Percentiles rank a stretch among this genome's conserved stretches.
Evolutionary conservation across 2,888 invertebrate species (phyloP).

Genomic region (Brassicogethes aeneus): DNA sequence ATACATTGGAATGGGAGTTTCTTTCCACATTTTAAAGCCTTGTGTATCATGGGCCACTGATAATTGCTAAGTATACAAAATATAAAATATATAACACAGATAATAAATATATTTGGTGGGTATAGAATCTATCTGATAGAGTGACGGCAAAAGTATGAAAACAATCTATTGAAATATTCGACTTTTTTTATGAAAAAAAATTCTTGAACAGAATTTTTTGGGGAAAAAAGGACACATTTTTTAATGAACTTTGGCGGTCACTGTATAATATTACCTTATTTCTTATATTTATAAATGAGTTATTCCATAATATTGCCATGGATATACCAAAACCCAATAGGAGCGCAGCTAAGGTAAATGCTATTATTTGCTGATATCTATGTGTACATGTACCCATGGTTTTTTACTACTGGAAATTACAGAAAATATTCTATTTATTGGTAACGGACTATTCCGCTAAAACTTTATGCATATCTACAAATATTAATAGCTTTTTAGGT

Average conservation of each 20-base stretch:
- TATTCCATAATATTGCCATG: constrained; percentile 16
- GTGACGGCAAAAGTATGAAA: too few species aligned
- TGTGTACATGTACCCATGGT: constrained; percentile 15
- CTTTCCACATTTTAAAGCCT: constrained; percentile 66
- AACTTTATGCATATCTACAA: too few species aligned
- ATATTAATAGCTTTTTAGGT: too few species aligned
- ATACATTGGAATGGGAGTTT: constrained; percentile 77
- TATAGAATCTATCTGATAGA: too few species aligned
- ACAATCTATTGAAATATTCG: too few species aligned
- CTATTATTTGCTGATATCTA: constrained; percentile 25
- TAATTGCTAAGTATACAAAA: constrained; percentile 56
- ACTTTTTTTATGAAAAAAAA: too few species aligned
- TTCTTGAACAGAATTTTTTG: too few species aligned
- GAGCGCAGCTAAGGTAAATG: constrained; percentile 17
- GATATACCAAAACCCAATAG: constrained; percentile 22
- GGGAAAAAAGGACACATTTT: too few species aligned
- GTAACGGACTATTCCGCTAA: too few species aligned
- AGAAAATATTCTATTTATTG: neutral
- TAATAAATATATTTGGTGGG: too few species aligned
- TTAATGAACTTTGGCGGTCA: too few species aligned
- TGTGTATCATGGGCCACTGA: constrained; percentile 49
- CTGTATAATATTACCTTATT: constrained; percentile 18
- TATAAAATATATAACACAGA: too few species aligned
- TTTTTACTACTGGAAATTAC: neutral
- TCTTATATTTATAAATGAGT: constrained; percentile 15